Base-by-base conservation (phyloP, 2,797 vertebrate genomes). In the Gastrophryne carolinensis region DNA sequence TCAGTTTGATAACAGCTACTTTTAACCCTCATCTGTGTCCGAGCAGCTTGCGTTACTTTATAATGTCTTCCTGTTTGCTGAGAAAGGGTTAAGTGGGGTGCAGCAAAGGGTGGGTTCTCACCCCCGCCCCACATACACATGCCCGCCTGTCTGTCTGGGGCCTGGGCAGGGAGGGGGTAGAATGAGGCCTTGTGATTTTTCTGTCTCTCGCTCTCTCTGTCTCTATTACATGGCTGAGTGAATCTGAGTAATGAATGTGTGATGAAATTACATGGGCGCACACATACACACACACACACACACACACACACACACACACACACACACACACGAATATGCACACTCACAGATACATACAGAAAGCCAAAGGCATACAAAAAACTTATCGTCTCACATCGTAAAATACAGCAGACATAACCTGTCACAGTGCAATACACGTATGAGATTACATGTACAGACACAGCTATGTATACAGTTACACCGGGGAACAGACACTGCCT, bases 231-330 rank as follows among this genome's bases (percentile, higher is more conserved):
- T 78, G 75, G 75, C 68, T 78, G 68, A 78, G 75, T 78, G 75
- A 78, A 62, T 78, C 68, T 78, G 68, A 78, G 75, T 78, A 78
- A 78, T 78, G 75, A 78, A 78, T 78, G 75, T 78, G 75, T 78
- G 75, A 78, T 78, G 75, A 78, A 78, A 78, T 78, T 78, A 78
- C 68, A 78, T 19, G 68, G 75, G 75, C 68, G 63, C 75, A 78
- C 75, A 78, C 60, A 77, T 69, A 71, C 60, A 78, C 52, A 70
- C 32, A 61, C 39, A 58, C 52, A 72, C 61, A 60, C 50, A 21
- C 72, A 74, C 52, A 58, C 21, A 27, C 49, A 62, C 23, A 68
- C 21, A 68, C 60, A 58, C 32, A 57, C 30, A 52, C 17, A 37
- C 34, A 58, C 26, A 17, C 12, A 44, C 34, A 70, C 26, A 61